phyloP scores from a whole-genome alignment of 2,113 vertebrate genomes.

The Erythrolamprus reginae region DNA sequence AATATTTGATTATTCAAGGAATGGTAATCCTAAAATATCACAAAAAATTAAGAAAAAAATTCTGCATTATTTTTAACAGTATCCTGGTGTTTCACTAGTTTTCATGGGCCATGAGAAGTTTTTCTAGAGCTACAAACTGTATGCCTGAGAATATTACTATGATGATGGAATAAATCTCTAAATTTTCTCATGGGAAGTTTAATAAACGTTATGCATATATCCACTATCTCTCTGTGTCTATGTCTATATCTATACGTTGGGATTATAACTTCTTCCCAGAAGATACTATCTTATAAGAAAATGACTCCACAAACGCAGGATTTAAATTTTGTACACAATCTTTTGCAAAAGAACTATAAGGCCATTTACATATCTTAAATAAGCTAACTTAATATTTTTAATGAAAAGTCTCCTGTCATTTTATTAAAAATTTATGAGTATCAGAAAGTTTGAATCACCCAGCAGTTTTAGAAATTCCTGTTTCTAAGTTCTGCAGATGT shows the following conservation, averaged over 20 bases:
- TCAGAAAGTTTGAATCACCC: not conserved
- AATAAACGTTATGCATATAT: not conserved
- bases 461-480: not conserved
- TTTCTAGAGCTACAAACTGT: not conserved
- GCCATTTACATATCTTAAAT: not conserved
- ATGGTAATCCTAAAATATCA: not conserved
- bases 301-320: not conserved
- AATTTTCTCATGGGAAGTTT: not conserved
- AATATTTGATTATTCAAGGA: not conserved
- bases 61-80: not conserved
- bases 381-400: not conserved
- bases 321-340: not conserved
- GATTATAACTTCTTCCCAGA: not conserved
- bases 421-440: not conserved
- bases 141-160: not conserved
- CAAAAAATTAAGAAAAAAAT: not conserved
- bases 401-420: not conserved
- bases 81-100: not conserved
- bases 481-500: not conserved
- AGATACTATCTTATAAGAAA: not conserved
- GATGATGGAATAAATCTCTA: not conserved
- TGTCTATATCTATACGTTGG: not conserved
- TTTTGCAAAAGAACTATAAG: not conserved
- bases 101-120: not conserved
- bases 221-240: not conserved